Conservation (phyloP, 2,797 vertebrate species). For the Ptychobarbus kaznakovi region DNA sequence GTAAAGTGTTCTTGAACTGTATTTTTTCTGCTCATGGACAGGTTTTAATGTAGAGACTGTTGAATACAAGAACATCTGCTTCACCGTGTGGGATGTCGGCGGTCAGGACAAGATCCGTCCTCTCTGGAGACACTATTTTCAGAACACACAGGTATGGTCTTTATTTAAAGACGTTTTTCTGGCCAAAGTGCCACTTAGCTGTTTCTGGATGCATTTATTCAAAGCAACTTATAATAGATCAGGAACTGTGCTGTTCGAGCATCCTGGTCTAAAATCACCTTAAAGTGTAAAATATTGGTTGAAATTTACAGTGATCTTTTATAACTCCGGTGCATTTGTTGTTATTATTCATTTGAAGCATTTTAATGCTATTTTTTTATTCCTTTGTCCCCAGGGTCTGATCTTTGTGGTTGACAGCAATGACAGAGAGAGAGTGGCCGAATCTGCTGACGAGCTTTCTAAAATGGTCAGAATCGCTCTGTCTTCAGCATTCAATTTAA, state of each 20-base stretch:
- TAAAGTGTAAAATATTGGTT: neutral
- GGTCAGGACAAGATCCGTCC: conserved; percentile 94
- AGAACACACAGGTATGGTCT: conserved; percentile 87
- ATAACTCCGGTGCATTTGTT: neutral
- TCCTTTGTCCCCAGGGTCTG: conserved; percentile 79
- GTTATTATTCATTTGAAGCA: neutral
- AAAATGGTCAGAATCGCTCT: conserved; percentile 83
- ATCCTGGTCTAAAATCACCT: neutral
- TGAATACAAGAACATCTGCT: conserved; percentile 93
- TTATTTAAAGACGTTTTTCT: neutral
- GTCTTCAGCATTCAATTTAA: neutral
- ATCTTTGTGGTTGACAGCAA: conserved; percentile 96
- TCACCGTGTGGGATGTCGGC: conserved; percentile 95
- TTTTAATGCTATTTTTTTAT: neutral
- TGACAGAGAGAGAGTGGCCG: conserved; percentile 86
- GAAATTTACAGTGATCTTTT: neutral
- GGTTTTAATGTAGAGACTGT: conserved; percentile 95
- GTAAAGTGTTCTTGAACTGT: neutral
- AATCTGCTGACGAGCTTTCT: conserved; percentile 87
- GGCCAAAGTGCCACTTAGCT: neutral
- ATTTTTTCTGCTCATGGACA: conserved; percentile 56
- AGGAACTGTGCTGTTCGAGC: neutral
- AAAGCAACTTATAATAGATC: neutral
- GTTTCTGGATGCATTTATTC: neutral
- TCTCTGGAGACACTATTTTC: conserved; percentile 94